Percentiles rank a stretch among this genome's conserved stretches.
phyloP scores from a whole-genome alignment of 2,888 invertebrate species.

The Rotaria macrura region DNA sequence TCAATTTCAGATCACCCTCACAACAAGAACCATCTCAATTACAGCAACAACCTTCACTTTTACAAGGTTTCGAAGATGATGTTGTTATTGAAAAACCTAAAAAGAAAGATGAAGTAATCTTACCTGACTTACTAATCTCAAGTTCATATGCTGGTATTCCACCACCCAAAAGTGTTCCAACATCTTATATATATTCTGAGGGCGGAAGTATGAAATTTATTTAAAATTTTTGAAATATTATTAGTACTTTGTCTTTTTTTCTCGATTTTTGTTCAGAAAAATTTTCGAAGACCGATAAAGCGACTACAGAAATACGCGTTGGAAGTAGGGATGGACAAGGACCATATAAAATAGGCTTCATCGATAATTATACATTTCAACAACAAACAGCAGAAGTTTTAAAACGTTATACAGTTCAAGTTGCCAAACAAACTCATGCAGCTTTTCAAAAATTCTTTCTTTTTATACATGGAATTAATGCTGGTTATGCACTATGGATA shows the following conservation, averaged over 20 bases:
- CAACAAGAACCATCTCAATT: background rate
- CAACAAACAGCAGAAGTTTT: conserved; percentile 3
- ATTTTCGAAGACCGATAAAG: background rate
- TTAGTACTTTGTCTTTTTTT: no score
- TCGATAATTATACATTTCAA: background rate
- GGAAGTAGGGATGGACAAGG: background rate
- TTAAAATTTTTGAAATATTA: background rate
- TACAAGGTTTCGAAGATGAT: background rate
- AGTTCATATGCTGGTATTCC: background rate
- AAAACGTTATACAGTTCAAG: background rate
- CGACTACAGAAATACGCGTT: background rate
- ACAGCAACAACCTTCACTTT: no score
- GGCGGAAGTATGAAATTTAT: background rate
- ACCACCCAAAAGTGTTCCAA: background rate
- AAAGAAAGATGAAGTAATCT: background rate
- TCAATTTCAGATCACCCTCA: background rate
- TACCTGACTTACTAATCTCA: background rate
- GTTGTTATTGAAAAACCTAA: background rate
- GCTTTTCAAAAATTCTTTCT: background rate
- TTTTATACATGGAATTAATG: background rate
- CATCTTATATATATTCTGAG: background rate
- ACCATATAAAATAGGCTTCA: background rate
- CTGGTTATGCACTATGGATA: background rate
- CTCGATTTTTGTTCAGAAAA: background rate
- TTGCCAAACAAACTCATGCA: background rate